Percentiles rank a stretch among this genome's conserved stretches.
Evolutionary conservation across 2,113 vertebrate species (phyloP).

Genomic region (Amia ocellicauda): DNA sequence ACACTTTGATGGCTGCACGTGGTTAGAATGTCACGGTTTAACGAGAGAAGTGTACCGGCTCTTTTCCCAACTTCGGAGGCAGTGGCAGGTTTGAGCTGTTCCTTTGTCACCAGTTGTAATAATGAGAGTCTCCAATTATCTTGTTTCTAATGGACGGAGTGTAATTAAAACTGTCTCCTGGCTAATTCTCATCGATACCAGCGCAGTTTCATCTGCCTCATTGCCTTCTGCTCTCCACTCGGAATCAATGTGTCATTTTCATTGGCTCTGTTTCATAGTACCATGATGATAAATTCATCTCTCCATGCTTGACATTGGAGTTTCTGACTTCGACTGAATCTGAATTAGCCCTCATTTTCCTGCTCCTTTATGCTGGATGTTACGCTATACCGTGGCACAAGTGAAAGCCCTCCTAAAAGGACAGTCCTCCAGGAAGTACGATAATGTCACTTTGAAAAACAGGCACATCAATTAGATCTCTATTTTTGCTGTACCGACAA

Average conservation of each 20-base stretch:
- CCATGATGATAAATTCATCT: constrained; percentile 66
- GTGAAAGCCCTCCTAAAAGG: too few species aligned
- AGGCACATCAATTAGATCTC: background rate
- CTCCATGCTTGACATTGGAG: constrained; percentile 49
- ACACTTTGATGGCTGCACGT: background rate
- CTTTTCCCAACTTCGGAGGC: constrained; percentile 49
- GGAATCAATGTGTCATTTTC: constrained; percentile 68
- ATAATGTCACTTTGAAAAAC: background rate
- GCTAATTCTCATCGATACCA: constrained; percentile 59
- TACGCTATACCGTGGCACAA: background rate
- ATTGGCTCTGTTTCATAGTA: constrained; percentile 64
- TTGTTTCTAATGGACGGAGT: constrained; percentile 61
- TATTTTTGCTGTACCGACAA: too few species aligned
- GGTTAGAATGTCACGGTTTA: constrained; percentile 35
- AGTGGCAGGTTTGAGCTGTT: constrained; percentile 42
- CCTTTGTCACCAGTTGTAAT: constrained; percentile 51
- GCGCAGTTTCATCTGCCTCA: constrained; percentile 54
- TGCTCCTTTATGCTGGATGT: constrained; percentile 15
- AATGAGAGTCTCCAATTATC: constrained; percentile 59
- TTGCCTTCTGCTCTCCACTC: constrained; percentile 11
- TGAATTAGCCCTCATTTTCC: constrained; percentile 34
- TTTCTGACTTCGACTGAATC: constrained; percentile 36
- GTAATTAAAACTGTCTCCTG: constrained; percentile 68
- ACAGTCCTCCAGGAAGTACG: too few species aligned
- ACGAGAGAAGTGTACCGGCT: constrained; percentile 51